Conservation (phyloP, 2,797 vertebrate genomes). For the Hybognathus amarus region DNA sequence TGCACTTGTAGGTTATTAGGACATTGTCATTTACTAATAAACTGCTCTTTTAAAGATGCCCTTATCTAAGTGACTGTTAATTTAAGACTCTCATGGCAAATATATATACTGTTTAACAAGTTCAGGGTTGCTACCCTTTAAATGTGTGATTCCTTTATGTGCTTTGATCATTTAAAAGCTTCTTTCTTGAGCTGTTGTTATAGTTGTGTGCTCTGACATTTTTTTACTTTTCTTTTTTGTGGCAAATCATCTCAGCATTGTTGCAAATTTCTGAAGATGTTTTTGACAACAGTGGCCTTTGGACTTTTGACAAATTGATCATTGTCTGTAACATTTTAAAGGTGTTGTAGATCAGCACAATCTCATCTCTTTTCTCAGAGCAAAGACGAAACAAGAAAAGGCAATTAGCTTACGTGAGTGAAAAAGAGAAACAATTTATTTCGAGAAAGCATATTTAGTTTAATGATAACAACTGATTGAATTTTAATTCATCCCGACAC, state of each 20-base stretch:
- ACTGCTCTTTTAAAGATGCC: neutral
- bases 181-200: neutral
- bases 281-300: constrained; percentile 1
- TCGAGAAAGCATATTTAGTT: neutral
- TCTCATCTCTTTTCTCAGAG: constrained; percentile 7
- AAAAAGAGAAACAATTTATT: constrained; percentile 2
- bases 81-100: neutral
- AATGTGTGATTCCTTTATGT: constrained; percentile 14
- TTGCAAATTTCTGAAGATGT: neutral
- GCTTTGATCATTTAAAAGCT: neutral
- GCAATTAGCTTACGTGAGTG: constrained; percentile 19
- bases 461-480: neutral
- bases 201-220: neutral
- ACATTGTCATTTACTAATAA: neutral
- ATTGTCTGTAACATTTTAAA: constrained; percentile 29
- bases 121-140: neutral
- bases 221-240: neutral
- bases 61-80: neutral
- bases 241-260: constrained; percentile 5
- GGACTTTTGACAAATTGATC: neutral
- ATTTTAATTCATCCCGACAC: neutral
- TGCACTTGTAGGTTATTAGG: neutral
- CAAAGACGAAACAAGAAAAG: constrained; percentile 21
- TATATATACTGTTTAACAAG: neutral
- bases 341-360: neutral